Evolutionary conservation across 92 coral and sea anemone genomes (phyloP).

Genomic region (Porites lobata): DNA sequence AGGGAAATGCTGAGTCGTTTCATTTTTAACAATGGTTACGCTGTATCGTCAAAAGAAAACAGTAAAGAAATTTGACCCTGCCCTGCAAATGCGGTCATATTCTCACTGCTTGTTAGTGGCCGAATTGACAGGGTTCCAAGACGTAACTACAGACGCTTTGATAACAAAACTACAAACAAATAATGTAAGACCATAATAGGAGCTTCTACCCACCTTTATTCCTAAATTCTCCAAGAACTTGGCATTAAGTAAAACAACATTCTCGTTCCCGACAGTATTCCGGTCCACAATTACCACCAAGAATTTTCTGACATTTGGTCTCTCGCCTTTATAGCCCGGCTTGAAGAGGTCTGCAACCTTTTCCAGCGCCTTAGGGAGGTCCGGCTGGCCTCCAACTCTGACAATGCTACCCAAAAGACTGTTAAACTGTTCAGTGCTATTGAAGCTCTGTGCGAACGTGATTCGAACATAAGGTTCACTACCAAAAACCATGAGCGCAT

Average conservation of each 20-base stretch:
- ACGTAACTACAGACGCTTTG: no score
- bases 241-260: slow-evolving; percentile 2
- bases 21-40: no score
- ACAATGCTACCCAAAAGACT: slow-evolving; percentile 54
- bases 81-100: no score
- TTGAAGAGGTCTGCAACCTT: slow-evolving; percentile 72
- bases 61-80: no score
- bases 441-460: slow-evolving; percentile 52
- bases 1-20: no score
- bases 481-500: slow-evolving; percentile 75
- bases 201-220: slow-evolving; percentile 13
- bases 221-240: slow-evolving; percentile 19
- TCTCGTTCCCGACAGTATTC: slow-evolving; percentile 35
- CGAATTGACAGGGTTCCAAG: no score
- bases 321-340: slow-evolving; percentile 64
- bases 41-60: no score
- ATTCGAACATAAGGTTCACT: slow-evolving; percentile 40
- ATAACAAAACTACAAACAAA: not conserved
- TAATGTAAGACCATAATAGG: no score
- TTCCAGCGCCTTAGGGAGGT: slow-evolving; percentile 75
- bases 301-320: slow-evolving; percentile 71
- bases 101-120: no score
- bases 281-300: slow-evolving; percentile 87
- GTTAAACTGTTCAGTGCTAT: slow-evolving; percentile 56
- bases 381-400: slow-evolving; percentile 54